Base-by-base conservation (phyloP, 2,888 invertebrate species). In the Trichogramma evanescens region DNA sequence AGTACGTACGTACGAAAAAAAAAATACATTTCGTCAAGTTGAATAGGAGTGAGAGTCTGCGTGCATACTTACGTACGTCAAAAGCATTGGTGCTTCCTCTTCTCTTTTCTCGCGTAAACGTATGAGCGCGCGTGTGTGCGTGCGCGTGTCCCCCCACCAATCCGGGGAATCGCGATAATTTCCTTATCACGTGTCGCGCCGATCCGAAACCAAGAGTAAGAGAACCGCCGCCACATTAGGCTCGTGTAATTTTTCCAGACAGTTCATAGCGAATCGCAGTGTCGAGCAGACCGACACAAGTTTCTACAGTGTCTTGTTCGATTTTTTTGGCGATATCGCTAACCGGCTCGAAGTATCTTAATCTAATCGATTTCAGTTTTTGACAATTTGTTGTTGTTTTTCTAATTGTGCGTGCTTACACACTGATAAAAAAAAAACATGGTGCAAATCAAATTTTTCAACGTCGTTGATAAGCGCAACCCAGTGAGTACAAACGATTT, bases 381-480 rank as follows among this genome's bases (percentile, higher is more conserved):
- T 8, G 10, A 10, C n/a, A 45, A 45, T 9, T 8, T 45, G 8
- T 45, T 45, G 10, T 45, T 8, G 45, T 45, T 26, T 26, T 26
- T 26, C 26, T 26, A 26, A 26, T 45, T 45, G 8, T n/a, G 45
- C n/a, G n/a, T 9, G 9, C n/a, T 2, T 9, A 45, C n/a, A 45
- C 8, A 45, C n/a, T 45, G 8, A 46, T 53, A 44, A 39, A 13
- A 41, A 56, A 41, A 54, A 63, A 69, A 58, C 64, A 74, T 74
- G 73, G 74, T 74, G 64, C 73, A 74, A 66, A 72, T 74, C 54
- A 72, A 69, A 69, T 68, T 73, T 54, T 70, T 71, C 67, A 71
- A 68, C 63, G 71, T 72, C 52, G 70, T 72, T 45, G 71, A 74
- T 67, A 70, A 71, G 64, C 69, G 68, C 58, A 71, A 71, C 62